Base-by-base conservation (phyloP, 1,140 invertebrate species). In the Anastatus disparis region DNA sequence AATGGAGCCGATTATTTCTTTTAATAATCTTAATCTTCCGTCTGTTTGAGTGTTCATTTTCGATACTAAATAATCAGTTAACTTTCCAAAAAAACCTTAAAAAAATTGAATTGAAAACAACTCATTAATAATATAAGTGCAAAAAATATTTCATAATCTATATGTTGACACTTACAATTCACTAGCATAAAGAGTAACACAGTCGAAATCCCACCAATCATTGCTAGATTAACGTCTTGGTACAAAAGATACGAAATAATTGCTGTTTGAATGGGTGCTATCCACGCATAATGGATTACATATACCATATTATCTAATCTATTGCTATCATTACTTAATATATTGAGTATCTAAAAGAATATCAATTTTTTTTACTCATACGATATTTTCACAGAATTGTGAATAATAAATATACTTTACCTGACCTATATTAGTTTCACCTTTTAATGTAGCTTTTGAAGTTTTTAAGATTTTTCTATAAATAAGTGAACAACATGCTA, bases 301-400 rank as follows among this genome's bases (percentile, higher is more conserved):
- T 90, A 87, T 13, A 92, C 84, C 1, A 89, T 89, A 42, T 88
- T 86, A 77, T 94, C 93, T 77, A 94, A 90, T 24, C 90, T 87
- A 66, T 90, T 90, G 55, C 93, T 91, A 81, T 98, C 96, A 82
- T 97, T 98, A 10, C 95, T 95, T 71, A 98, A 88, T 8, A 98
- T 87, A 84, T 97, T 98, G n/a, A 97, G 93, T 79, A 97, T 92
- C 86, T 98, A 12, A 96, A 95, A 38, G 90, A 90, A 8, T 52
- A 44, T 29, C 8, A 4, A 52, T 38, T 38, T 6, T 7, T 38
- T 6, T 38, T 38, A 38, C n/a, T 38, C 35, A n/a, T n/a, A 38
- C 12, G 35, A 6, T 12, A 3, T n/a, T 44, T 44, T 44, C 40
- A 12, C n/a, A 3, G 1, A 35, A 38, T 20, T 40, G 6, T n/a